Evolutionary conservation across 2,113 vertebrate species (phyloP).

Genomic region (Herpetotheres cachinnans): DNA sequence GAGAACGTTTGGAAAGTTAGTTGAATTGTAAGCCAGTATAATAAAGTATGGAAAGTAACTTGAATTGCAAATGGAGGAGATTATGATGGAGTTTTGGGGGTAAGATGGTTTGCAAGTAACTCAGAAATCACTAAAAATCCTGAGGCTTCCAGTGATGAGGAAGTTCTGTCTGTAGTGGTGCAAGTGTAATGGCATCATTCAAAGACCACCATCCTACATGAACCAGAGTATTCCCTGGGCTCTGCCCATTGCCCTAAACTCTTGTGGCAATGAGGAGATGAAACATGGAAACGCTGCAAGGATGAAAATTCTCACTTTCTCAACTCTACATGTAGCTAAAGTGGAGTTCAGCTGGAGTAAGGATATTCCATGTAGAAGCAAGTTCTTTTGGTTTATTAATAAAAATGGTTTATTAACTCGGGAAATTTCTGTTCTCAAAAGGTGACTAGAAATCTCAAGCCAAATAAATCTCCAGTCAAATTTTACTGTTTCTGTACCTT

Average conservation of each 20-base stretch:
- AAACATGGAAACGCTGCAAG: neutral
- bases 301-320: neutral
- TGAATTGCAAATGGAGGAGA: neutral
- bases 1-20: neutral
- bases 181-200: neutral
- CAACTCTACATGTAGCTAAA: neutral
- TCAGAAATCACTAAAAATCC: neutral
- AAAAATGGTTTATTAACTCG: neutral
- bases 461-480: neutral
- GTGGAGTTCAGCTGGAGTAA: neutral
- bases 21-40: neutral
- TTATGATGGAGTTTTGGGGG: neutral
- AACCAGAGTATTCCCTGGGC: neutral
- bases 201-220: neutral
- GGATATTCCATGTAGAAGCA: neutral
- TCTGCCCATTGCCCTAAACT: neutral
- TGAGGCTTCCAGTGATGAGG: neutral
- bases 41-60: neutral
- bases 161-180: neutral
- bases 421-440: neutral
- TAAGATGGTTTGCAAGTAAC: neutral
- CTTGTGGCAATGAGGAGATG: neutral
- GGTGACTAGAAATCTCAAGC: neutral
- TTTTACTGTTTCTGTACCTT: neutral
- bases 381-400: too few relatives aligned